phyloP scores from a whole-genome alignment of 2,113 vertebrate species.

The Stigmatopora argus region DNA sequence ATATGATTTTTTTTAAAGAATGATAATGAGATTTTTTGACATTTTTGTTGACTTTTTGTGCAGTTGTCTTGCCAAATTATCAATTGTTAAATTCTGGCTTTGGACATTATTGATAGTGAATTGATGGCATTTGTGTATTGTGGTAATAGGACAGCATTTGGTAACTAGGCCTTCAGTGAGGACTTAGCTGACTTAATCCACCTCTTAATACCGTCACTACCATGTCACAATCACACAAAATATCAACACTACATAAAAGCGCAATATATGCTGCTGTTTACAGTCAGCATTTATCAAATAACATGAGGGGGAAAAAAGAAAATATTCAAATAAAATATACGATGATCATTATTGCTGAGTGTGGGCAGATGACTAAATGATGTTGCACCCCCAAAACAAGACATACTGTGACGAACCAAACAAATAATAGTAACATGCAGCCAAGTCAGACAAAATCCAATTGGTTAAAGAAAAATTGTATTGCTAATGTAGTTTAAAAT shows the following conservation, averaged over 20 bases:
- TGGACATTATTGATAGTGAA: neutral
- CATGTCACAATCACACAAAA: neutral
- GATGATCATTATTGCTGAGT: neutral
- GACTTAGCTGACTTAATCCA: neutral
- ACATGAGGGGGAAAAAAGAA: neutral
- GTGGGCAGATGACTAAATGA: neutral
- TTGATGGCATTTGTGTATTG: neutral
- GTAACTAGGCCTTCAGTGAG: neutral
- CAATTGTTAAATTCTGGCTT: neutral
- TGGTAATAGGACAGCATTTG: neutral
- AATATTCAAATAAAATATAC: neutral
- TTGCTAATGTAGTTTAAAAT: neutral
- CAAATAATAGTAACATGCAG: neutral
- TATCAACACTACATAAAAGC: neutral
- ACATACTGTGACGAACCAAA: neutral
- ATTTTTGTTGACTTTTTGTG: neutral
- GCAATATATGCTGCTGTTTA: neutral
- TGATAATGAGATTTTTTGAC: too few species aligned
- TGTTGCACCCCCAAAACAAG: neutral
- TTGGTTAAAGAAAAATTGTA: neutral
- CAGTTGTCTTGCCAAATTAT: neutral
- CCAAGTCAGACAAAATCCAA: neutral
- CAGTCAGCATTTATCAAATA: neutral
- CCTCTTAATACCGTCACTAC: neutral
- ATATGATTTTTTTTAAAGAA: too few species aligned